Base-by-base conservation (phyloP, 2,113 vertebrate species). In the Plotosus lineatus region DNA sequence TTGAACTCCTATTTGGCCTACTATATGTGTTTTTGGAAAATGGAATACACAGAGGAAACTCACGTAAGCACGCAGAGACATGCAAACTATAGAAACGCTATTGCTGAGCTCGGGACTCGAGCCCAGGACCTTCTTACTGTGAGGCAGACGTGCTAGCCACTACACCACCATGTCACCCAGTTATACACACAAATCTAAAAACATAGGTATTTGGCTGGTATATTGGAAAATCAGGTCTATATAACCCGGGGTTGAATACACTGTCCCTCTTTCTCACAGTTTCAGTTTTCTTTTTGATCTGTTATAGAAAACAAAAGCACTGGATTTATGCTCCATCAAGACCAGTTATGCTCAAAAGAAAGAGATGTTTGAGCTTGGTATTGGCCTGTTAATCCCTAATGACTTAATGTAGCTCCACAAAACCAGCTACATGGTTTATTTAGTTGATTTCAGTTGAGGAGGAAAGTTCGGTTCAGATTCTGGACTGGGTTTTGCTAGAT, bases 311-410 rank as follows among this genome's bases (percentile, higher is more conserved):
- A 10, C 42, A 11, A 46, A 78, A 78, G 55, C 46, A 72, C 11
- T 28, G 58, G 21, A n/a, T 76, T 82, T 44, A 72, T 46, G 75
- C 66, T 46, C 58, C 65, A 72, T 82, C 17, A 26, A 51, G 75
- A 53, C 23, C 31, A 36, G 60, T 11, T n/a, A 17, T 28, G 31
- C 48, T 36, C 55, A 11, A 55, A 46, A 44, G 42, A 42, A 14
- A 14, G 6, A 77, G 78, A 77, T 15, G n/a, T 38, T 38, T 63
- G 31, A 61, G 55, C 33, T 63, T 36, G 38, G 40, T 84, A 33
- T 61, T 6, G 60, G 55, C 23, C 73, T 69, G 77, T 71, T 84
- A 66, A 80, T 53, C 46, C 36, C 68, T 56, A 56, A 79, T 11
- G 19, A 65, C 48, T 19, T 10, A 53, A 44, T 61, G 15, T 36